phyloP scores from a whole-genome alignment of 2,113 vertebrate genomes.

The Macrotis lagotis region DNA sequence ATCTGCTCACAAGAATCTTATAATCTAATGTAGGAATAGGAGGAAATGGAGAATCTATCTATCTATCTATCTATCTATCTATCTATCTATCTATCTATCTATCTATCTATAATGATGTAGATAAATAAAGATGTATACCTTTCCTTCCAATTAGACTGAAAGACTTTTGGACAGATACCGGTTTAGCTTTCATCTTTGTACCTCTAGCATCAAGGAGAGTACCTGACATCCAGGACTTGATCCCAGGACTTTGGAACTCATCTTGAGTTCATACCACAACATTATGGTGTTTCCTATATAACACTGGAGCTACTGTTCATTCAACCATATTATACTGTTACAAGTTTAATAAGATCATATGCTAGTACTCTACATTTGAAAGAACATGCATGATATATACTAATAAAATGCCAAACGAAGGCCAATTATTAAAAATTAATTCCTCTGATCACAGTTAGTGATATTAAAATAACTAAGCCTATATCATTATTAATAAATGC shows the following conservation, averaged over 20 bases:
- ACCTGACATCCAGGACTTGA: neutral
- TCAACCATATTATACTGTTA: neutral
- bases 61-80: too few relatives aligned
- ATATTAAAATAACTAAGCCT: constrained; percentile 25
- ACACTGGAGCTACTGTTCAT: neutral
- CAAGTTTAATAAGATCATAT: neutral
- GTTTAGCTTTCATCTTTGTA: neutral
- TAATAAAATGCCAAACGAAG: constrained; percentile 21
- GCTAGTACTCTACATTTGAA: neutral
- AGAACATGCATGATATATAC: neutral
- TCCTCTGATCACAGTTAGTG: neutral
- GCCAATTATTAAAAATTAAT: neutral
- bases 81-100: too few relatives aligned
- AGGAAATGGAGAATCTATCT: too few relatives aligned
- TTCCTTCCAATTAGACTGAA: neutral
- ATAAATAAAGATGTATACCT: neutral
- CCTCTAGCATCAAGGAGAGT: neutral
- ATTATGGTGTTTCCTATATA: neutral
- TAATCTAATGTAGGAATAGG: too few relatives aligned
- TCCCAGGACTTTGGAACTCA: neutral
- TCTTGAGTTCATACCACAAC: neutral
- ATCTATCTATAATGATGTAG: too few relatives aligned
- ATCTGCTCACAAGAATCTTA: neutral
- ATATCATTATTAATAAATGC: constrained; percentile 37
- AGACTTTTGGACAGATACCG: neutral